Conservation (phyloP, 1,140 invertebrate genomes). For the Pogonognathellus flavescens region DNA sequence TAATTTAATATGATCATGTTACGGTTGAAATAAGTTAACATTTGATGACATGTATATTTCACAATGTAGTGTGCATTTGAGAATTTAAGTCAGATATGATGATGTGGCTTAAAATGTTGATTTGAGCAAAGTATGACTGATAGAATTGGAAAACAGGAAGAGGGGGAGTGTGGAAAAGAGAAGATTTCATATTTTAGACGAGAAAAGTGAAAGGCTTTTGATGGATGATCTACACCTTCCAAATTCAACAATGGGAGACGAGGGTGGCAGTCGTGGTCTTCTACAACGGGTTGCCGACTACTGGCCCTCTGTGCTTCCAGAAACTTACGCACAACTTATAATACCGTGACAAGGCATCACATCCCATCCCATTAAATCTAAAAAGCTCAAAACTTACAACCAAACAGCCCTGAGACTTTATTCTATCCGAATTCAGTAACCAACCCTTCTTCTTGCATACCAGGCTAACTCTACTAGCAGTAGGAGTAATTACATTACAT, state of each 20-base stretch:
- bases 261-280: background rate
- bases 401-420: no score
- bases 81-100: background rate
- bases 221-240: conserved; percentile 49
- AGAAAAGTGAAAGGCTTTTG: conserved; percentile 48
- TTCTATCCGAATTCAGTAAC: no score
- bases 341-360: background rate
- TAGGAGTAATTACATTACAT: no score
- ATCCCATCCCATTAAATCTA: background rate
- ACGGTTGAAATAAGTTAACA: background rate
- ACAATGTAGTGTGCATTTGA: background rate
- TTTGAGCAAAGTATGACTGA: background rate
- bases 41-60: background rate
- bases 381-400: no score
- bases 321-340: background rate
- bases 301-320: background rate
- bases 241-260: conserved; percentile 37
- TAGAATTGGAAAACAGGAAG: conserved; percentile 3
- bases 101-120: background rate
- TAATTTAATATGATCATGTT: background rate
- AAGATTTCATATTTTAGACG: conserved; percentile 42
- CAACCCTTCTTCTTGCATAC: no score
- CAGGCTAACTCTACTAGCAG: no score
- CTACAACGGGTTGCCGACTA: background rate
- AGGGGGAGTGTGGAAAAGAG: conserved; percentile 24